These are phyloP conservation scores for Urechis unicinctus DNA, from an alignment of 2,888 invertebrate species.

Conservation along the genomic window DNA sequence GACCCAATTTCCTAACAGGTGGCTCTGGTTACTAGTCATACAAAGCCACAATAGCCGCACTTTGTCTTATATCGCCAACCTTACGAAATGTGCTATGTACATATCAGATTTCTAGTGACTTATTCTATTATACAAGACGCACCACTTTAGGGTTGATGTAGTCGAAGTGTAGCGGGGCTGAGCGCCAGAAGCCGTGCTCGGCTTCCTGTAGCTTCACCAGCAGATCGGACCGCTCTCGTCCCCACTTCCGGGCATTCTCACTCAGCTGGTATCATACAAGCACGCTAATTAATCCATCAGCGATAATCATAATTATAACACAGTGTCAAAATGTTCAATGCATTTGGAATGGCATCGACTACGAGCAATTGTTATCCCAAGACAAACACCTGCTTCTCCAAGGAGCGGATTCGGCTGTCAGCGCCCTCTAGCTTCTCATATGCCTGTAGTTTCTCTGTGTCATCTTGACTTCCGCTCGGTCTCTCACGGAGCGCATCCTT, in stretches of 20 bases:
- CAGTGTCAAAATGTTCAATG: too few relatives aligned
- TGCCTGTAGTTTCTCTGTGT: conserved; percentile 40
- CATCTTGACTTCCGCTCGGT: conserved; percentile 7
- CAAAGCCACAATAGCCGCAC: too few relatives aligned
- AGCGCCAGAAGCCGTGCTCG: conserved; percentile 20
- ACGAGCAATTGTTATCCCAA: too few relatives aligned
- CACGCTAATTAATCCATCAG: too few relatives aligned
- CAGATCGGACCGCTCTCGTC: conserved; percentile 42
- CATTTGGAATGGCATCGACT: too few relatives aligned
- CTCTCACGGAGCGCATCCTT: neutral
- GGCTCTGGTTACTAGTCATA: too few relatives aligned
- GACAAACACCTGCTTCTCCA: conserved; percentile 49
- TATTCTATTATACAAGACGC: neutral
- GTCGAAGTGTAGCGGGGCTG: conserved; percentile 2
- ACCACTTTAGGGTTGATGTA: neutral
- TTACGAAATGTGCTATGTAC: too few relatives aligned
- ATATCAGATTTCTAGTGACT: too few relatives aligned
- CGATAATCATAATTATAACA: too few relatives aligned
- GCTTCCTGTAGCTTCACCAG: conserved; percentile 35
- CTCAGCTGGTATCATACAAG: conserved; percentile 25
- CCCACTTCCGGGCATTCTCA: conserved; percentile 44
- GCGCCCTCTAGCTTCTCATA: conserved; percentile 42
- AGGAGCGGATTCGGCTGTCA: conserved; percentile 38
- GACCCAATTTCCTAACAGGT: too few relatives aligned
- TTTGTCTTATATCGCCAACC: too few relatives aligned